Percentiles rank a stretch among this genome's conserved stretches.
Evolutionary conservation across 2,888 invertebrate species (phyloP).

Genomic region (Hofmannophila pseudospretella): DNA sequence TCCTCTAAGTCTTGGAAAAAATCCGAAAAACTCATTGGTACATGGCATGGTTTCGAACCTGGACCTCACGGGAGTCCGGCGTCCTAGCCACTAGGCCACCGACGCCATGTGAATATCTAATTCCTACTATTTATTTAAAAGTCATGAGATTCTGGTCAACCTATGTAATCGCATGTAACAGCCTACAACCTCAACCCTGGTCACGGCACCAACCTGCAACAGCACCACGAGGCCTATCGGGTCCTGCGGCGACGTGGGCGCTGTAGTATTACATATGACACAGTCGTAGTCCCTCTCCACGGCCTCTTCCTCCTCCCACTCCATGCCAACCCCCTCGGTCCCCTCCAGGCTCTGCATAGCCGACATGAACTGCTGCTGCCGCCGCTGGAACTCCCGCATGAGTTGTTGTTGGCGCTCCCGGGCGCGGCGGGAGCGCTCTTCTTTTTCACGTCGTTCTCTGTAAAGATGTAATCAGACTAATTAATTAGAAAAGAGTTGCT

Average conservation of each 20-base stretch:
- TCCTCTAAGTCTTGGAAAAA: too few species aligned
- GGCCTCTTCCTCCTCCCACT: slow-evolving; percentile 81
- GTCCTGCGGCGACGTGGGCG: slow-evolving; percentile 86
- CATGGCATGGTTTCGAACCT: too few species aligned
- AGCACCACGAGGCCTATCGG: slow-evolving; percentile 92
- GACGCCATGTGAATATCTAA: too few species aligned
- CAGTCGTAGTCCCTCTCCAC: slow-evolving; percentile 90
- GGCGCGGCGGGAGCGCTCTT: slow-evolving; percentile 89
- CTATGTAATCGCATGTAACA: too few species aligned
- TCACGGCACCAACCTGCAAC: slow-evolving; percentile 77
- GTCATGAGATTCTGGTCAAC: too few species aligned
- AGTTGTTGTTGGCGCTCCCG: slow-evolving; percentile 94
- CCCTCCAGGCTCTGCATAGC: slow-evolving; percentile 64
- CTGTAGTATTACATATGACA: slow-evolving; percentile 95
- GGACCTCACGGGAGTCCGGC: too few species aligned
- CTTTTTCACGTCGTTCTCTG: slow-evolving; percentile 85
- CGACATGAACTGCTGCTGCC: slow-evolving; percentile 92
- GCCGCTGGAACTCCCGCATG: slow-evolving; percentile 89
- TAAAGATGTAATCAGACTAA: background rate
- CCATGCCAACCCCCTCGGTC: slow-evolving; percentile 77
- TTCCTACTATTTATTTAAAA: too few species aligned
- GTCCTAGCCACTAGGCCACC: too few species aligned
- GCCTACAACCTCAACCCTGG: too few species aligned
- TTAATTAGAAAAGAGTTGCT: too few species aligned
- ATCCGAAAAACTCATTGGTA: too few species aligned